Conservation (phyloP, 2,888 invertebrate species). For the Eueremaeus valkanovi region DNA sequence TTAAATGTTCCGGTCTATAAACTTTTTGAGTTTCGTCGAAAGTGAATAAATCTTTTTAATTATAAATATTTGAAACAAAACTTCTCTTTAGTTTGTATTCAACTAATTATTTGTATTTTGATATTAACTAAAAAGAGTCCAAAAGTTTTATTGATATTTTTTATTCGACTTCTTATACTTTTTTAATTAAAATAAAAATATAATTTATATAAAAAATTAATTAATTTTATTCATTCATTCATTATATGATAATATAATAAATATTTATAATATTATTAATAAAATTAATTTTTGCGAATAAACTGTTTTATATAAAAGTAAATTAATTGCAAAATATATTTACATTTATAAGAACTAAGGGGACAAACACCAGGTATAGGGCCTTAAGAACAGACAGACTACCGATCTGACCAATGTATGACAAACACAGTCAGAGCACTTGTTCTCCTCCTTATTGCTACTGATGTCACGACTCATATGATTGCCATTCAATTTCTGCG, state of each 20-base stretch:
- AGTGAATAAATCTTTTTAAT: too few species aligned
- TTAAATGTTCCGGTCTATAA: too few species aligned
- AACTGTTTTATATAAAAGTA: neutral
- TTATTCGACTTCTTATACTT: too few species aligned
- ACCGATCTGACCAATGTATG: neutral
- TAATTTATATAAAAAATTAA: too few species aligned
- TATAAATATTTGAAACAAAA: too few species aligned
- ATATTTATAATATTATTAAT: neutral
- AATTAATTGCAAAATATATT: neutral
- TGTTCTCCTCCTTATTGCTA: neutral
- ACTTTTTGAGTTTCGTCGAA: too few species aligned
- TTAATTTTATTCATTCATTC: too few species aligned
- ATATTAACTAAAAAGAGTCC: too few species aligned
- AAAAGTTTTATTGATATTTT: too few species aligned
- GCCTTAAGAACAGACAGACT: neutral
- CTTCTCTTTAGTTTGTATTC: too few species aligned
- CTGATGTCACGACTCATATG: neutral
- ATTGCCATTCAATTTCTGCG: neutral
- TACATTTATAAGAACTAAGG: neutral
- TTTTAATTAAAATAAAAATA: too few species aligned
- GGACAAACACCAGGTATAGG: conserved; percentile 14
- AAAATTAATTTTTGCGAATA: neutral
- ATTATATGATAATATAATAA: neutral
- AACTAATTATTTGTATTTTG: too few species aligned
- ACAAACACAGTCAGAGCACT: conserved; percentile 10